Percentiles rank a stretch among this genome's conserved stretches.
Evolutionary conservation across 2,797 vertebrate species (phyloP).

Genomic region (Micropoecilia bifurca): DNA sequence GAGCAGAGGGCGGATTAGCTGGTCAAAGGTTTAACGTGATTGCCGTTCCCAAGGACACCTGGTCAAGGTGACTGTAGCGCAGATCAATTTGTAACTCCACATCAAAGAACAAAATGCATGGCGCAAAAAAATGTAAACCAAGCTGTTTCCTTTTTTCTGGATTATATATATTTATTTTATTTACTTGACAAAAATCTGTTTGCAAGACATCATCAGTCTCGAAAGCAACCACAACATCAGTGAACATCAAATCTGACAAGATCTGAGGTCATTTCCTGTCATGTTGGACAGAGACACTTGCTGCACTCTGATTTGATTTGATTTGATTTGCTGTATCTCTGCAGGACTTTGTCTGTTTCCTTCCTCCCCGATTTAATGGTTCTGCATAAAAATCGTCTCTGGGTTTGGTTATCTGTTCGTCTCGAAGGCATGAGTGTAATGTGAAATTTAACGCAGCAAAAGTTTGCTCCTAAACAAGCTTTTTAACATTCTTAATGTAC

Average conservation of each 20-base stretch:
- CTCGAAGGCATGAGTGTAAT: neutral
- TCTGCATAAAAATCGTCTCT: neutral
- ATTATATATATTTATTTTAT: too few species aligned
- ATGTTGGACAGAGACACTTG: neutral
- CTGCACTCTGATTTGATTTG: neutral
- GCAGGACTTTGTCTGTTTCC: neutral
- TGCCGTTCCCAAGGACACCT: conserved; percentile 5
- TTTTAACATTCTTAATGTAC: neutral
- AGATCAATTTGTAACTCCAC: neutral
- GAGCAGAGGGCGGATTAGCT: neutral
- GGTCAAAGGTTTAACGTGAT: neutral
- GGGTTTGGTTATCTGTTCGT: neutral
- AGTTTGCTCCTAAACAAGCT: neutral
- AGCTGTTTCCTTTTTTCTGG: neutral
- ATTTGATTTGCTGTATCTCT: neutral
- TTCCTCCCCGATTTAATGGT: neutral
- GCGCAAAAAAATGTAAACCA: neutral
- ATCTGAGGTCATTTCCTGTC: neutral
- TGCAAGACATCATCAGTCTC: neutral
- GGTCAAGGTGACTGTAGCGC: neutral
- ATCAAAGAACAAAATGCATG: neutral
- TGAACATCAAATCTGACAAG: neutral
- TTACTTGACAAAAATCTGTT: neutral
- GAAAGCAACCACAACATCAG: neutral
- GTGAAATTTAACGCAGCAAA: neutral